phyloP scores from a whole-genome alignment of 2,113 vertebrate genomes.

The Panthera uncia region DNA sequence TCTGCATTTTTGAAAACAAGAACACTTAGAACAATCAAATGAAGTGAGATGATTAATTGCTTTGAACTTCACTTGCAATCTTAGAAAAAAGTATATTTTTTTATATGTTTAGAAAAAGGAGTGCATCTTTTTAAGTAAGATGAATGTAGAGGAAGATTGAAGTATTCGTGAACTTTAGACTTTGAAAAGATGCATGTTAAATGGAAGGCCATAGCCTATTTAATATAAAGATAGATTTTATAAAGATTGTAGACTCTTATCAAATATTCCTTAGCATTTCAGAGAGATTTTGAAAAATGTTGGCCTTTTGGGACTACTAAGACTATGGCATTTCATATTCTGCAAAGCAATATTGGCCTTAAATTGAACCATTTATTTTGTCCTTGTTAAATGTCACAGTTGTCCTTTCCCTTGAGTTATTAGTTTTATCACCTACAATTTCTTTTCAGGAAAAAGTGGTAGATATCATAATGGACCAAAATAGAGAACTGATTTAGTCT shows the following conservation, averaged over 20 bases:
- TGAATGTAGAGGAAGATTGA: background rate
- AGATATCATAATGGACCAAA: background rate
- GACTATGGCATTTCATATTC: conserved; percentile 53
- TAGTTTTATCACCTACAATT: conserved; percentile 56
- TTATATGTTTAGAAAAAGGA: background rate
- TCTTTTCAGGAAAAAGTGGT: conserved; percentile 32
- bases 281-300: conserved; percentile 62
- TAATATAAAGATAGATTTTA: conserved; percentile 1
- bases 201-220: background rate
- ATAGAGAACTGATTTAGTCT: conserved; percentile 1
- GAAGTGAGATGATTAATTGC: background rate
- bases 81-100: background rate
- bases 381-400: conserved; percentile 61
- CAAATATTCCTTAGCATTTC: conserved; percentile 42
- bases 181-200: conserved; percentile 9
- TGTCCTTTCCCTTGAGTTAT: conserved; percentile 58
- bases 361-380: conserved; percentile 67
- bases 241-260: background rate
- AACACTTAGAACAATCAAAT: background rate
- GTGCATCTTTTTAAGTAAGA: background rate
- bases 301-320: conserved; percentile 55
- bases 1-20: background rate
- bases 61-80: background rate
- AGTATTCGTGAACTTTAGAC: background rate
- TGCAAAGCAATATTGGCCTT: conserved; percentile 33